phyloP scores from a whole-genome alignment of 2,113 vertebrate species.

The Sorex fumeus region DNA sequence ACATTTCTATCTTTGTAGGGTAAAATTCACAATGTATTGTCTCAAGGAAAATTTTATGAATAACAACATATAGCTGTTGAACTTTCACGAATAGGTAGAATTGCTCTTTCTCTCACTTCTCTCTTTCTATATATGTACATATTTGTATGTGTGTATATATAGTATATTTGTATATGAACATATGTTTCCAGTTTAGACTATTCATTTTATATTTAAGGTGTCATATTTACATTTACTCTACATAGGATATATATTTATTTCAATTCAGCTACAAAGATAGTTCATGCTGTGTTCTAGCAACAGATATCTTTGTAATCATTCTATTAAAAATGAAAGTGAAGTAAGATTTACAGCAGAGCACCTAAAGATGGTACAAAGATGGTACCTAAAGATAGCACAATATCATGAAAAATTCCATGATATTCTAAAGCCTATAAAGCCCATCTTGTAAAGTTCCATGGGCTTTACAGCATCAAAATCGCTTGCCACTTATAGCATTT shows the following conservation, averaged over 20 bases:
- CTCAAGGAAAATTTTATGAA: slow-evolving; percentile 7
- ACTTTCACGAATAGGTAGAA: neutral
- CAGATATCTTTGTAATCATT: slow-evolving; percentile 4
- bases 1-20: neutral
- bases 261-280: slow-evolving; percentile 18
- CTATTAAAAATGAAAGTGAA: slow-evolving; percentile 18
- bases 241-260: neutral
- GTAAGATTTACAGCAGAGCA: neutral
- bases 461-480: neutral
- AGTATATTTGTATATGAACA: neutral
- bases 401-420: too few relatives aligned
- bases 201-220: neutral
- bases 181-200: neutral
- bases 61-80: neutral
- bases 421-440: slow-evolving; percentile 21
- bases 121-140: too few relatives aligned
- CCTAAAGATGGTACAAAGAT: neutral
- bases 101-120: neutral
- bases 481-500: neutral
- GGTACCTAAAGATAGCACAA: neutral
- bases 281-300: slow-evolving; percentile 19
- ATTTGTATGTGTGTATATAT: too few relatives aligned
- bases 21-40: neutral
- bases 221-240: neutral
- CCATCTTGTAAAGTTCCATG: neutral